Conservation (phyloP, 2,888 invertebrate genomes). For the Pyrgus malvae region DNA sequence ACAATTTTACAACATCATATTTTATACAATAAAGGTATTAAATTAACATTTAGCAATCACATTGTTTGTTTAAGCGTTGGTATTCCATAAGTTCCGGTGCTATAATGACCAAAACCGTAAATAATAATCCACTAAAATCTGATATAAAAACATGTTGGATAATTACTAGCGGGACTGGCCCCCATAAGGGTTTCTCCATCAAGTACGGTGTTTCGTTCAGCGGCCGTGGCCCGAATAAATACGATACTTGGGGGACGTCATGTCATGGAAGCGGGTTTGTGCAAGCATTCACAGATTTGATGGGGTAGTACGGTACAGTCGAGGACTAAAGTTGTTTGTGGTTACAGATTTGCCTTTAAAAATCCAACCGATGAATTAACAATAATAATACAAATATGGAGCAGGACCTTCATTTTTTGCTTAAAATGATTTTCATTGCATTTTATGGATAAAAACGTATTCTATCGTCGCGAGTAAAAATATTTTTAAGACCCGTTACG, state of each 20-base stretch:
- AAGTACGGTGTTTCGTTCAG: constrained; percentile 53
- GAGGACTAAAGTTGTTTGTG: constrained; percentile 35
- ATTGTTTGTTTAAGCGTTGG: constrained; percentile 12
- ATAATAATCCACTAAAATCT: constrained; percentile 77
- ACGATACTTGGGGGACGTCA: constrained; percentile 69
- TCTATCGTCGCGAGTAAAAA: too few species aligned
- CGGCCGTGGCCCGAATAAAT: constrained; percentile 52
- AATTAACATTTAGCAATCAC: constrained; percentile 1
- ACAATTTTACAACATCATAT: too few species aligned
- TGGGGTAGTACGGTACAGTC: constrained; percentile 71
- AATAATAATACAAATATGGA: too few species aligned
- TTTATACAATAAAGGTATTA: too few species aligned
- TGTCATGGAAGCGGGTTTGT: constrained; percentile 82
- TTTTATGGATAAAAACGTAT: too few species aligned
- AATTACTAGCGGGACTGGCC: constrained; percentile 73
- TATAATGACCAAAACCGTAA: constrained; percentile 62
- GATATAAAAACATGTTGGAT: constrained; percentile 79
- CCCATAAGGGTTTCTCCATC: constrained; percentile 60
- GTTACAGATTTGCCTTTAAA: not conserved
- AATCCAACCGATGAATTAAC: too few species aligned
- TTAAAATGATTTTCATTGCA: too few species aligned
- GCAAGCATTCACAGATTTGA: constrained; percentile 82
- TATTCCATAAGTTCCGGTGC: constrained; percentile 42
- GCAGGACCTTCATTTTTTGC: too few species aligned
- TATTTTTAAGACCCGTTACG: too few species aligned